These are phyloP conservation scores for Urocyon cinereoargenteus DNA, from an alignment of 2,797 vertebrate species.

Conservation along the genomic window DNA sequence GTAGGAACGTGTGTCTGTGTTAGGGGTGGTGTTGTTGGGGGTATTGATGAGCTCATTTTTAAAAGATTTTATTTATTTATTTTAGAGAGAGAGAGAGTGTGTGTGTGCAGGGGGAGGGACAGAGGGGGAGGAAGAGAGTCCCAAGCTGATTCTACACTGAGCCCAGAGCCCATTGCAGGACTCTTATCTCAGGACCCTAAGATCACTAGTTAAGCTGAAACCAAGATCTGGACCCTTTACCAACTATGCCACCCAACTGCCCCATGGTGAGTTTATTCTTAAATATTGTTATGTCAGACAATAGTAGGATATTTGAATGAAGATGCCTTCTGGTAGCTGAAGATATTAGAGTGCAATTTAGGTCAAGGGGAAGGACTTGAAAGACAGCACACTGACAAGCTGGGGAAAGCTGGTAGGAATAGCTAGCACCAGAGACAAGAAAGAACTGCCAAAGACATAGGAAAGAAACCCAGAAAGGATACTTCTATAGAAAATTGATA, in stretches of 20 bases:
- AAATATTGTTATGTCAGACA: not conserved
- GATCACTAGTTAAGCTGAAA: not conserved
- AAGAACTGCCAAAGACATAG: not conserved
- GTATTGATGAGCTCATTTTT: not conserved
- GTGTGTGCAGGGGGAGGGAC: not conserved
- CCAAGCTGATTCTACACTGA: not conserved
- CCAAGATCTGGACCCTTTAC: not conserved
- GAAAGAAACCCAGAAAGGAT: not conserved
- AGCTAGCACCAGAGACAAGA: not conserved
- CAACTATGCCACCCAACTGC: not conserved
- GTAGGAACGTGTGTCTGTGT: not conserved
- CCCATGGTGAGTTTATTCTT: not conserved
- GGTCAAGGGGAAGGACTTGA: not conserved
- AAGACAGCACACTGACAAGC: not conserved
- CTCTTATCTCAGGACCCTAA: not conserved
- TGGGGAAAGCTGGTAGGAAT: not conserved
- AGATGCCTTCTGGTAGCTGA: not conserved
- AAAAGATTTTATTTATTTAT: not conserved
- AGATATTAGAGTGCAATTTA: not conserved
- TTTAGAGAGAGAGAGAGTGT: not conserved
- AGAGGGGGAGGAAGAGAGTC: not conserved
- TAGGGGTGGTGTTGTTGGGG: accelerated
- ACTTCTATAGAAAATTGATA: not conserved
- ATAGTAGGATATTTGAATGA: not conserved
- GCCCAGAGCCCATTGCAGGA: not conserved